A percentile compares a stretch with the other conserved stretches of the same genome.
Conservation (phyloP, 1,140 invertebrate genomes). For the Druon quercuslanigerum region DNA sequence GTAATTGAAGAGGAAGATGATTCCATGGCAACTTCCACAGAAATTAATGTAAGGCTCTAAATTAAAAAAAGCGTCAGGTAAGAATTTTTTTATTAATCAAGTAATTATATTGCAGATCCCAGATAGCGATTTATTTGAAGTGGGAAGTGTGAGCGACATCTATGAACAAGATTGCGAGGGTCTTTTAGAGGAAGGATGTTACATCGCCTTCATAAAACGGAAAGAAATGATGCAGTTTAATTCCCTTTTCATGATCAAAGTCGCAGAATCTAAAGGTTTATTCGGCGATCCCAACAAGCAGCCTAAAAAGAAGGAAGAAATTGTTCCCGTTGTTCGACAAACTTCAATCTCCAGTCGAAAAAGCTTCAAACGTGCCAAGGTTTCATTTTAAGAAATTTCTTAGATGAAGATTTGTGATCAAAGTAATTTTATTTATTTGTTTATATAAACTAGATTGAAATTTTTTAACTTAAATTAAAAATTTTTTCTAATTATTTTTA, state of each 20-base stretch:
- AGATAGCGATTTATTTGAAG: conserved; percentile 83
- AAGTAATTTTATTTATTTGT: conserved; percentile 27
- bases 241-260: conserved; percentile 87
- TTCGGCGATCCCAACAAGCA: conserved; percentile 77
- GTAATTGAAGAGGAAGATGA: conserved; percentile 42
- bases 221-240: conserved; percentile 85
- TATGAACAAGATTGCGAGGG: conserved; percentile 53
- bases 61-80: not conserved
- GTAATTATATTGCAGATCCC: conserved; percentile 76
- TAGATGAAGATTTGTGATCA: conserved; percentile 22
- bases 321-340: conserved; percentile 53
- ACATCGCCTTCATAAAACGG: conserved; percentile 81
- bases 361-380: conserved; percentile 60
- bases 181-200: conserved; percentile 80
- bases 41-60: conserved; percentile 35
- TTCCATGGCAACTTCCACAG: conserved; percentile 28
- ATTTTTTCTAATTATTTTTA: not conserved
- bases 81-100: not conserved
- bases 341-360: conserved; percentile 48
- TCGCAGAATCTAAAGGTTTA: conserved; percentile 84
- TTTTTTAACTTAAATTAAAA: conserved; percentile 14
- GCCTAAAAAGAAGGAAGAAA: conserved; percentile 53
- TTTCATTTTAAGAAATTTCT: conserved; percentile 40
- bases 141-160: conserved; percentile 60
- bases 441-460: conserved; percentile 11